Conservation (phyloP, 1,140 invertebrate genomes). For the Rhopalosiphum maidis region DNA sequence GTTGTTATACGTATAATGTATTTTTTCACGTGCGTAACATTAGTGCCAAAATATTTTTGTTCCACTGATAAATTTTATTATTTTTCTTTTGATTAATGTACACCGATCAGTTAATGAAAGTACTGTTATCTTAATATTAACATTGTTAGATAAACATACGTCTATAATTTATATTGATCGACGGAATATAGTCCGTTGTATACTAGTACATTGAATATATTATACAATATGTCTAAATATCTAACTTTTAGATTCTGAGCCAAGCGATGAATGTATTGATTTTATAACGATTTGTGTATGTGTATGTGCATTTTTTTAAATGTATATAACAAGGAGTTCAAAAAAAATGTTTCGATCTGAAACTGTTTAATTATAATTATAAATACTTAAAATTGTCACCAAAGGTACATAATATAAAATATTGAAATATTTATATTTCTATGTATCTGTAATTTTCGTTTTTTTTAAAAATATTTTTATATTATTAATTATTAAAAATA, state of each 20-base stretch:
- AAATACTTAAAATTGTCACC: too few relatives aligned
- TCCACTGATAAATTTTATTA: not conserved
- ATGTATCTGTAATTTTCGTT: too few relatives aligned
- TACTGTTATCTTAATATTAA: not conserved
- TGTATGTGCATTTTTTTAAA: too few relatives aligned
- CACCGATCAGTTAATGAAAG: not conserved
- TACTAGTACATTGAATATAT: not conserved
- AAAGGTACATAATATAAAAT: too few relatives aligned
- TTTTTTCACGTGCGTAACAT: not conserved
- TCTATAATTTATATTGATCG: not conserved
- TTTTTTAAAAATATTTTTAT: too few relatives aligned
- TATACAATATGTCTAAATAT: not conserved
- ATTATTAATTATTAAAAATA: too few relatives aligned
- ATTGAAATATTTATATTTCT: too few relatives aligned
- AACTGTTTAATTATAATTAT: too few relatives aligned
- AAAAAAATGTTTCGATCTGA: too few relatives aligned
- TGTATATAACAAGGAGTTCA: too few relatives aligned
- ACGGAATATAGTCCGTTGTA: not conserved
- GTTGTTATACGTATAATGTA: not conserved
- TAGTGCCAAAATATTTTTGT: not conserved
- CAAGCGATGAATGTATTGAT: too few relatives aligned
- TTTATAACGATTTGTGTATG: too few relatives aligned
- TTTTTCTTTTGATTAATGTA: slow-evolving; percentile 13
- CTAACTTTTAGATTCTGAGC: not conserved
- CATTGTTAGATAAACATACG: not conserved